These are phyloP conservation scores for Zoanthus solanderi DNA, from an alignment of 92 coral and sea anemone species.

Conservation along the genomic window DNA sequence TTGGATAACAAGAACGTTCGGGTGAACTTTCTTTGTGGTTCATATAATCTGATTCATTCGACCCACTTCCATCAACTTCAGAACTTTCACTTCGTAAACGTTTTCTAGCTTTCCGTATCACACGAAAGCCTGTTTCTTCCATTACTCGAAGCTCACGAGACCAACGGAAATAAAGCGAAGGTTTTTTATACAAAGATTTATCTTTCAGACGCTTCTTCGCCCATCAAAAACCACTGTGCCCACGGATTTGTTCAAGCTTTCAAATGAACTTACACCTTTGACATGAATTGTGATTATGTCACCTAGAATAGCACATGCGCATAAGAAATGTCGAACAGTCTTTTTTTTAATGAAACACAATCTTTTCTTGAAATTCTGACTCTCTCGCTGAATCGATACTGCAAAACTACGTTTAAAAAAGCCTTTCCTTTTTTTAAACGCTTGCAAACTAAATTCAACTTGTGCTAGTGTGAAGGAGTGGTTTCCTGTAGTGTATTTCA, in stretches of 20 bases:
- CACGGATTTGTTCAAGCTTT: neutral
- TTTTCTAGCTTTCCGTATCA: slow-evolving; percentile 56
- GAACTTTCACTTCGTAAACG: slow-evolving; percentile 70
- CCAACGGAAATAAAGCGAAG: neutral
- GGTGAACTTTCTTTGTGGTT: slow-evolving; percentile 29
- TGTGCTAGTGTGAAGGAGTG: neutral
- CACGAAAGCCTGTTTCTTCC: slow-evolving; percentile 64
- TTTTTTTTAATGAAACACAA: neutral
- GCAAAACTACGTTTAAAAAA: neutral
- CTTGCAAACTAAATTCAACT: neutral
- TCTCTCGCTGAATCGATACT: neutral
- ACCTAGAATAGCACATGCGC: slow-evolving; percentile 48
- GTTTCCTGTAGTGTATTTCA: neutral
- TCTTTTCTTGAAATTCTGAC: neutral
- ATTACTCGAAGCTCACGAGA: slow-evolving; percentile 27
- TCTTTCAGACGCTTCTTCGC: neutral
- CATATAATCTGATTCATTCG: slow-evolving; percentile 36
- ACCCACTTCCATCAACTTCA: slow-evolving; percentile 51
- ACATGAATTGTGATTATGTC: slow-evolving; percentile 74
- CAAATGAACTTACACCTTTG: slow-evolving; percentile 81
- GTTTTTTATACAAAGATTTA: neutral
- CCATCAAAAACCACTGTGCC: neutral
- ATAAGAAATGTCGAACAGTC: neutral
- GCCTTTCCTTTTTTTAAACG: neutral
- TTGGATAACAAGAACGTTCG: slow-evolving; percentile 1